These are phyloP conservation scores for Lymantria dispar DNA, from an alignment of 2,888 invertebrate genomes.

Conservation along the genomic window DNA sequence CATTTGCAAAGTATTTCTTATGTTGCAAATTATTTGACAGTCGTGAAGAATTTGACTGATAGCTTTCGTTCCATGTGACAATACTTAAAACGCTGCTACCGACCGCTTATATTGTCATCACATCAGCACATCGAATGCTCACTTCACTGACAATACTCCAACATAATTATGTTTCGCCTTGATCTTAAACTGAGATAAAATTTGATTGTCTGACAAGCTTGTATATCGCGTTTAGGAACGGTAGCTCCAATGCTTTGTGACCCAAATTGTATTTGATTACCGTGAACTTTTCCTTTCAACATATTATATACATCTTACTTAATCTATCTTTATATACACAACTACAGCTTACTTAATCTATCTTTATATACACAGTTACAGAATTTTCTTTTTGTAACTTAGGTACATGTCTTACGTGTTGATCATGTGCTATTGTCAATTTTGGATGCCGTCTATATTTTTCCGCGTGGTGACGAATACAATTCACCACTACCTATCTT, in stretches of 20 bases:
- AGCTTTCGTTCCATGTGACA: constrained; percentile 63
- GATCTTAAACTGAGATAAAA: constrained; percentile 29
- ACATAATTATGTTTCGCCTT: constrained; percentile 27
- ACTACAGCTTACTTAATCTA: no score
- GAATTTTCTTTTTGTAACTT: no score
- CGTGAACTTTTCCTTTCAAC: constrained; percentile 1
- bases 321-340: no score
- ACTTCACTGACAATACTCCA: constrained; percentile 11
- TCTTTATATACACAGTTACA: no score
- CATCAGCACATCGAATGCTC: constrained; percentile 30
- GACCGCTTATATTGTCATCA: constrained; percentile 42
- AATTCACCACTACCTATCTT: no score
- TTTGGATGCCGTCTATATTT: no score
- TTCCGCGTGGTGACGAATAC: no score
- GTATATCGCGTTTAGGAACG: constrained; percentile 12
- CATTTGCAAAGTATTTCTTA: constrained; percentile 44
- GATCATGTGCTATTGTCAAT: no score
- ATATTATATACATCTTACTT: background rate
- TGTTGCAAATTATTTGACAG: constrained; percentile 68
- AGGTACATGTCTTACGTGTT: no score
- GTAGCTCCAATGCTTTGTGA: constrained; percentile 5
- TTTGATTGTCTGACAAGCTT: constrained; percentile 20
- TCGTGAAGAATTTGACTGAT: constrained; percentile 71
- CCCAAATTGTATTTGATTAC: constrained; percentile 9
- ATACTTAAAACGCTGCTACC: constrained; percentile 38